Conservation (phyloP, 2,888 invertebrate species). For the Malthinus seriepunctatus region DNA sequence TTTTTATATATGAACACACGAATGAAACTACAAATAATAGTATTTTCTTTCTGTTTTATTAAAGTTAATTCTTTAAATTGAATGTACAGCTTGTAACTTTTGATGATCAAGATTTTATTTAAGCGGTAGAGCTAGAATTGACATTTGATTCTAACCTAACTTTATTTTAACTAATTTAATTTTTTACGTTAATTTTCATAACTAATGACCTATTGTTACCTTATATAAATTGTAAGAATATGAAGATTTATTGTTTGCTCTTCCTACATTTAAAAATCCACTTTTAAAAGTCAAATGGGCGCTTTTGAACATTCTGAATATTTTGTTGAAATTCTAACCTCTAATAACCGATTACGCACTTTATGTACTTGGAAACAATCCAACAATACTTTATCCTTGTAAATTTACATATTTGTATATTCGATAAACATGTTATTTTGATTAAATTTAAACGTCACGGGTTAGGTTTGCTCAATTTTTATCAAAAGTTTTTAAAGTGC, state of each 20-base stretch:
- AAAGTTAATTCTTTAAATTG: not conserved
- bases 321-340: constrained; percentile 12
- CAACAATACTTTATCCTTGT: not conserved
- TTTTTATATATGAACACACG: too few relatives aligned
- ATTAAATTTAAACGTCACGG: not conserved
- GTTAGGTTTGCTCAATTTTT: not conserved
- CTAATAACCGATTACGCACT: not conserved
- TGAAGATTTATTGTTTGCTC: constrained; percentile 23
- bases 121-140: not conserved
- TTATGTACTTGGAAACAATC: not conserved
- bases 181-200: too few relatives aligned
- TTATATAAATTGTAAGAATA: constrained; percentile 29
- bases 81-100: constrained; percentile 1
- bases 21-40: not conserved
- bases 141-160: constrained; percentile 13
- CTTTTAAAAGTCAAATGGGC: constrained; percentile 30
- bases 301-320: constrained; percentile 30
- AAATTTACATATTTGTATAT: not conserved
- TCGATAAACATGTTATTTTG: not conserved
- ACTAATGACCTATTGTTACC: constrained; percentile 24
- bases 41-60: not conserved
- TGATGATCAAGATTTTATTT: not conserved
- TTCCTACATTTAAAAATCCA: constrained; percentile 30
- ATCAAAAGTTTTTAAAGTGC: not conserved
- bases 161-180: not conserved